These are phyloP conservation scores for Etheostoma cragini DNA, from an alignment of 2,113 vertebrate species.

Conservation along the genomic window DNA sequence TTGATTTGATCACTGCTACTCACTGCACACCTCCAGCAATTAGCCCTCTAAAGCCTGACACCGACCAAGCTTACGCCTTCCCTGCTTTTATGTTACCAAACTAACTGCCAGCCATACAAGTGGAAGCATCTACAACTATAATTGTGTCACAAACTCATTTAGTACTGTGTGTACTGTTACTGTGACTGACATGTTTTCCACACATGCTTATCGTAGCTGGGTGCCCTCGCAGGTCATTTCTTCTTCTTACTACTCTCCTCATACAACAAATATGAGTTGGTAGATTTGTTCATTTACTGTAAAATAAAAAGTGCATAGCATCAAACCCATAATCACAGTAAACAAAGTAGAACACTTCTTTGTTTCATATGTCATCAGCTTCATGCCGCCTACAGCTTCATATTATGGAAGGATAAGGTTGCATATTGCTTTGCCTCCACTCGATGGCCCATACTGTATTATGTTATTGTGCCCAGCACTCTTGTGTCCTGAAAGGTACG, in stretches of 20 bases:
- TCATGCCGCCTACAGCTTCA: neutral
- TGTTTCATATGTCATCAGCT: neutral
- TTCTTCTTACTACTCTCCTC: neutral
- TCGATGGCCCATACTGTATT: no score
- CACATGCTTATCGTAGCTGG: neutral
- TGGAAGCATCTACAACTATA: neutral
- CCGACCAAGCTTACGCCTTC: neutral
- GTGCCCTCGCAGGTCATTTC: neutral
- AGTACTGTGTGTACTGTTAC: neutral
- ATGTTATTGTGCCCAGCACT: no score
- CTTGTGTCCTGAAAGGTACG: neutral
- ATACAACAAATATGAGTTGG: neutral
- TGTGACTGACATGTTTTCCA: neutral
- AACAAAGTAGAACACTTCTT: neutral
- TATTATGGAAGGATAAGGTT: no score
- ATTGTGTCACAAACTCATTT: neutral
- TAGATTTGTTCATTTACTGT: neutral
- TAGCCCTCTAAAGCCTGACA: neutral
- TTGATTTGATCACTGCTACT: neutral
- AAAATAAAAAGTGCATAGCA: neutral
- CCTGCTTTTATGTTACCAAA: neutral
- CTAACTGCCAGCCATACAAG: neutral
- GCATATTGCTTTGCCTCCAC: no score
- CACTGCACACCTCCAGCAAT: neutral
- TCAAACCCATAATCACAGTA: neutral